These are phyloP conservation scores for Balaenoptera acutorostrata DNA, from an alignment of 2,113 vertebrate genomes.

Conservation along the genomic window DNA sequence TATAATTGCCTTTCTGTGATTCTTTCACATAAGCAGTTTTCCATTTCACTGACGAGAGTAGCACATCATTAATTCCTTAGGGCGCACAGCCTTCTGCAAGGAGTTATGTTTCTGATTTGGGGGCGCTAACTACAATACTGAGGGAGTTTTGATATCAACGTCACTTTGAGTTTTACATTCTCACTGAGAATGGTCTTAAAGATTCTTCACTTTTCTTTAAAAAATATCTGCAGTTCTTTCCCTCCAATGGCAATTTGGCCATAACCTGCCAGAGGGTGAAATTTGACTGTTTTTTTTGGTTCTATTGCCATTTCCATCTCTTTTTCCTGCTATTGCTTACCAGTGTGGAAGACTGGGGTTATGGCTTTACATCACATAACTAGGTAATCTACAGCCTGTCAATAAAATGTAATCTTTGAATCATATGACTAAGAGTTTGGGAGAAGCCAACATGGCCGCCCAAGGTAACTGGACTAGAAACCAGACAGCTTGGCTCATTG, in stretches of 20 bases:
- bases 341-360: neutral
- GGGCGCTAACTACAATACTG: neutral
- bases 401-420: neutral
- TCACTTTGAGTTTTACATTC: neutral
- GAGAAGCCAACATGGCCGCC: neutral
- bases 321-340: neutral
- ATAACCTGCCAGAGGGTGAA: neutral
- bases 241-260: neutral
- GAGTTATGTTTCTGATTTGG: neutral
- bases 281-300: neutral
- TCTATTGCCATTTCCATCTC: neutral
- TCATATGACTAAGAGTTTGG: neutral
- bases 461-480: neutral
- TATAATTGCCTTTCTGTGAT: neutral
- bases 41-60: neutral
- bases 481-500: neutral
- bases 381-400: neutral
- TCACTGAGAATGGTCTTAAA: neutral
- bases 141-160: neutral
- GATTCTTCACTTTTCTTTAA: neutral
- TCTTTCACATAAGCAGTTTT: neutral
- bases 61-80: neutral
- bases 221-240: neutral
- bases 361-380: neutral
- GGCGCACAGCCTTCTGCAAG: neutral